phyloP scores from a whole-genome alignment of 2,797 vertebrate species.

The Novumbra hubbsi region DNA sequence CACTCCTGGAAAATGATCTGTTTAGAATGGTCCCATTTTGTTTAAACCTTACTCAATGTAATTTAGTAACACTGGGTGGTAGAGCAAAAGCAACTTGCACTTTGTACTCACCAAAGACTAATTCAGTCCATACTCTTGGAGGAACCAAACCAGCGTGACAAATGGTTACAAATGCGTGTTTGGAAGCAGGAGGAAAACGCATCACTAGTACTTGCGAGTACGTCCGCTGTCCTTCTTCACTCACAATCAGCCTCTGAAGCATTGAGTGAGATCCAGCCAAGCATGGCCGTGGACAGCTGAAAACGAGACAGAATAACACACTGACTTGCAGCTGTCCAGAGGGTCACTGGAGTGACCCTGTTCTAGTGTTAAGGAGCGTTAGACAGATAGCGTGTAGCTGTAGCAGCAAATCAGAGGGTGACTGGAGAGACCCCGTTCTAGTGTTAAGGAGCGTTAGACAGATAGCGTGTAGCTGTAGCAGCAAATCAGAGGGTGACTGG shows the following conservation, averaged over 20 bases:
- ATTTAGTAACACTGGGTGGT: not conserved
- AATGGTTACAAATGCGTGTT: not conserved
- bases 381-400: not conserved
- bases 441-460: not conserved
- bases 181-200: not conserved
- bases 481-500: not conserved
- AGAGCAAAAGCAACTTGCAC: not conserved
- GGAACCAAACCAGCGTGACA: not conserved
- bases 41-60: slow-evolving; percentile 1
- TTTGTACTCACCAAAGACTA: slow-evolving; percentile 4
- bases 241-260: not conserved
- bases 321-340: not conserved
- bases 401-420: not conserved
- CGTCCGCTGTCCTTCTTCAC: not conserved
- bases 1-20: slow-evolving; percentile 18
- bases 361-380: not conserved
- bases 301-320: not conserved
- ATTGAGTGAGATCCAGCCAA: not conserved
- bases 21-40: not conserved
- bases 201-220: not conserved
- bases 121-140: slow-evolving; percentile 16
- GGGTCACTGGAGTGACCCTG: not conserved
- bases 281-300: not conserved
- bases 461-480: not conserved
- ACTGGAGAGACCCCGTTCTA: not conserved